A percentile compares a stretch with the other conserved stretches of the same genome.
phyloP scores from a whole-genome alignment of 2,888 invertebrate species.

The Meiosimyza decipiens region DNA sequence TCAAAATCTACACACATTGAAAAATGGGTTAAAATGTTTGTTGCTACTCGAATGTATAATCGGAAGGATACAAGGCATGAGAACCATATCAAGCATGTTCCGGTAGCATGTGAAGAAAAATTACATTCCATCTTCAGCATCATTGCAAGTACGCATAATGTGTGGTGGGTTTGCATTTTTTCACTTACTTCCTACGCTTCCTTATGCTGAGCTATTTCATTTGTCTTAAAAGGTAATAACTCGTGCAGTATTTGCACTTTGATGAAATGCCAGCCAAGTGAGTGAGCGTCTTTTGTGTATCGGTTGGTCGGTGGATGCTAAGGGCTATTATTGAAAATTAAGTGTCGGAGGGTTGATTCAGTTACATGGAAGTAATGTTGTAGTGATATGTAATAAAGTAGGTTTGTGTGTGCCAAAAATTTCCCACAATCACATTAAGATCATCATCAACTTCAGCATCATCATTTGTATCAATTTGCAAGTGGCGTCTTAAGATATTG shows the following conservation, averaged over 20 bases:
- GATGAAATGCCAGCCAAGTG: slow-evolving; percentile 15
- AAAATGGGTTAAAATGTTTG: too few relatives aligned
- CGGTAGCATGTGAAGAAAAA: slow-evolving; percentile 24
- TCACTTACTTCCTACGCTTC: too few relatives aligned
- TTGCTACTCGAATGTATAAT: too few relatives aligned
- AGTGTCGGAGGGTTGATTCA: slow-evolving; percentile 31
- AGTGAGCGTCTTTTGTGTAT: neutral
- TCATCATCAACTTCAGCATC: slow-evolving; percentile 16
- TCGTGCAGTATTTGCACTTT: slow-evolving; percentile 24
- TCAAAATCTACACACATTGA: too few relatives aligned
- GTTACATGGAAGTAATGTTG: neutral
- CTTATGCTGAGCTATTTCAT: neutral
- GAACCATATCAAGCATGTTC: slow-evolving; percentile 25
- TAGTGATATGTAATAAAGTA: neutral
- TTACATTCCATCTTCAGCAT: slow-evolving; percentile 6
- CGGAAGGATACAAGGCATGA: slow-evolving; percentile 26
- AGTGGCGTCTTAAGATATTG: neutral
- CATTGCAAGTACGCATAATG: neutral
- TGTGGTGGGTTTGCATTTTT: too few relatives aligned
- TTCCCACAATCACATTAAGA: slow-evolving; percentile 26
- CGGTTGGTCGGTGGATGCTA: neutral
- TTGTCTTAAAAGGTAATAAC: slow-evolving; percentile 1
- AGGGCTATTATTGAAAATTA: slow-evolving; percentile 33
- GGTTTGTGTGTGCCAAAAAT: slow-evolving; percentile 6
- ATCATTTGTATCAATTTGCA: slow-evolving; percentile 37